Evolutionary conservation across 2,797 vertebrate species (phyloP).

Genomic region (Ambastaia sidthimunki): DNA sequence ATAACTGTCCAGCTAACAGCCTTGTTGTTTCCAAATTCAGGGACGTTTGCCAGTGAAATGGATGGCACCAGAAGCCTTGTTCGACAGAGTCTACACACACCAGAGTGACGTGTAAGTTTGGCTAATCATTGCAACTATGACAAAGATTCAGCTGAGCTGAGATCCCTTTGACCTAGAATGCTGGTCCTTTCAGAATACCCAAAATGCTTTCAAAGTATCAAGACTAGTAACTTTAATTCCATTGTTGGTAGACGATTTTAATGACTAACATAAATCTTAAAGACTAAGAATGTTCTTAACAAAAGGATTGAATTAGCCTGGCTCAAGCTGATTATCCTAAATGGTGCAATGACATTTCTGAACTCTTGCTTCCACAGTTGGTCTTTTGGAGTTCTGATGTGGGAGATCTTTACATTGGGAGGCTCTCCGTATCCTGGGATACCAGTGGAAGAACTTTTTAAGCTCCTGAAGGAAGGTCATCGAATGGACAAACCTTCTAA

Average conservation of each 20-base stretch:
- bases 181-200: slow-evolving; percentile 38
- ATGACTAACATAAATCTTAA: slow-evolving; percentile 37
- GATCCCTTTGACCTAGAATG: slow-evolving; percentile 38
- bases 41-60: slow-evolving; percentile 98
- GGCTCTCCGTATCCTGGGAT: slow-evolving; percentile 97
- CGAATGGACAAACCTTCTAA: slow-evolving; percentile 98
- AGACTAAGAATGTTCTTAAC: neutral
- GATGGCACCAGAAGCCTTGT: slow-evolving; percentile 98
- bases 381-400: slow-evolving; percentile 97
- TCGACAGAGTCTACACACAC: slow-evolving; percentile 98
- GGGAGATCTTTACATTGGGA: slow-evolving; percentile 98
- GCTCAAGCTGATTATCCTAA: slow-evolving; percentile 21
- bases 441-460: slow-evolving; percentile 96
- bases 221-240: slow-evolving; percentile 34
- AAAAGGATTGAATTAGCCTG: slow-evolving; percentile 27
- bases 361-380: slow-evolving; percentile 77
- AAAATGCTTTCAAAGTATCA: slow-evolving; percentile 25
- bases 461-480: slow-evolving; percentile 96
- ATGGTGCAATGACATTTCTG: slow-evolving; percentile 19
- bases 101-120: slow-evolving; percentile 97
- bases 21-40: slow-evolving; percentile 70
- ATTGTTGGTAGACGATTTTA: slow-evolving; percentile 37
- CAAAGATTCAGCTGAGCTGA: slow-evolving; percentile 41
- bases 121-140: slow-evolving; percentile 50
- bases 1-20: slow-evolving; percentile 42